phyloP scores from a whole-genome alignment of 1,140 invertebrate genomes.

The Drosophila parvula region DNA sequence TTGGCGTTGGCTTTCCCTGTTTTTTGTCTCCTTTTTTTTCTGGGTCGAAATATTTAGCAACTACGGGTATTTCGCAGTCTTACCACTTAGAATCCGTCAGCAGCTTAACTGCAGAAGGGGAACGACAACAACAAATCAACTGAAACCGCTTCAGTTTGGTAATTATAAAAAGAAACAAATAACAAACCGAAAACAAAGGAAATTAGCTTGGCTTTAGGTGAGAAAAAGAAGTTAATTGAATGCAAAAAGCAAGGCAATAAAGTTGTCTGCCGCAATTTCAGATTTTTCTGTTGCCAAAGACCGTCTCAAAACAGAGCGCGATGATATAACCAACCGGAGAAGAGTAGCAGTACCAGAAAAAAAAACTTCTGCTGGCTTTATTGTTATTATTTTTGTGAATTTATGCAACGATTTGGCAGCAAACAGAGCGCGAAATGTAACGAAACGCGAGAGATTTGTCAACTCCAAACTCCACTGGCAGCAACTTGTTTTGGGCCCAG shows the following conservation, averaged over 20 bases:
- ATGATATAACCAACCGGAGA: slow-evolving; percentile 54
- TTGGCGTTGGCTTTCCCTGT: slow-evolving; percentile 52
- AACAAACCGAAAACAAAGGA: slow-evolving; percentile 61
- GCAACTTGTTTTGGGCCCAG: slow-evolving; percentile 60
- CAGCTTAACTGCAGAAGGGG: slow-evolving; percentile 48
- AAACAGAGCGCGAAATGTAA: slow-evolving; percentile 80
- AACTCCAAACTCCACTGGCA: slow-evolving; percentile 44
- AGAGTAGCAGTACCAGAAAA: slow-evolving; percentile 13
- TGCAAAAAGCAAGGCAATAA: slow-evolving; percentile 64
- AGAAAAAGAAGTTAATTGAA: slow-evolving; percentile 78
- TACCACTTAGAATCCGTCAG: slow-evolving; percentile 62
- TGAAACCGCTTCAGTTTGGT: slow-evolving; percentile 32
- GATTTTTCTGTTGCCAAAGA: slow-evolving; percentile 43
- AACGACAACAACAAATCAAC: slow-evolving; percentile 44
- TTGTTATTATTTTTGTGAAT: slow-evolving; percentile 26
- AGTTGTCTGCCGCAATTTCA: slow-evolving; percentile 58
- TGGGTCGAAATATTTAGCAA: slow-evolving; percentile 75
- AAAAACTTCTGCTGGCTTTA: slow-evolving; percentile 40
- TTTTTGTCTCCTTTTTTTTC: slow-evolving; percentile 56
- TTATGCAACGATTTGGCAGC: slow-evolving; percentile 75
- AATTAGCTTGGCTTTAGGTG: slow-evolving; percentile 68
- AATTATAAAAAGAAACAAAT: slow-evolving; percentile 60
- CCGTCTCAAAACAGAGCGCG: slow-evolving; percentile 15
- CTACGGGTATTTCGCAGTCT: slow-evolving; percentile 36
- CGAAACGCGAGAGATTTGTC: slow-evolving; percentile 72